A percentile compares a stretch with the other conserved stretches of the same genome.
phyloP scores from a whole-genome alignment of 2,888 invertebrate genomes.

The Campoplex capitator region DNA sequence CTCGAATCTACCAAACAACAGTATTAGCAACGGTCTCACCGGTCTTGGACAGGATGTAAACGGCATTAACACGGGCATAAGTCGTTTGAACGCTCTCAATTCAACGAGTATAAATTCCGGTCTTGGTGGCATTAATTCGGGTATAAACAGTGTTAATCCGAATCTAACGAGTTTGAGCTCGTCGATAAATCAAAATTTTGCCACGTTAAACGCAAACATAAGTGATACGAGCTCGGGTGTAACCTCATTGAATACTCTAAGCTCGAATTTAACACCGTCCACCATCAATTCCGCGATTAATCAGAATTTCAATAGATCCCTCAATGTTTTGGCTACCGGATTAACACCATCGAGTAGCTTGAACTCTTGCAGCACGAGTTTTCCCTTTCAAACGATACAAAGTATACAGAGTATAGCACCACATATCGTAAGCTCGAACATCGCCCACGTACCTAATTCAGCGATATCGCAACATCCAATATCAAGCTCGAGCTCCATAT shows the following conservation, averaged over 20 bases:
- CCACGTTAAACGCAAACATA: conserved; percentile 79
- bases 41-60: conserved; percentile 82
- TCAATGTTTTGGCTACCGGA: conserved; percentile 79
- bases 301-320: conserved; percentile 78
- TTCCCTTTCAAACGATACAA: conserved; percentile 83
- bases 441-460: conserved; percentile 79
- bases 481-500: conserved; percentile 76
- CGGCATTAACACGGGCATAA: conserved; percentile 81
- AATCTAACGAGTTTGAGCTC: conserved; percentile 79
- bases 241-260: conserved; percentile 77
- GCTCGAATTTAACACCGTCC: conserved; percentile 75
- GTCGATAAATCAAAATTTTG: conserved; percentile 81
- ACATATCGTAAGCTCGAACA: conserved; percentile 82
- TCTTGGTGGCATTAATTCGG: conserved; percentile 78
- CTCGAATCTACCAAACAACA: conserved; percentile 81
- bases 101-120: conserved; percentile 80
- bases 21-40: conserved; percentile 82
- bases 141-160: conserved; percentile 80
- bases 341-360: conserved; percentile 77
- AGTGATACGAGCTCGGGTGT: conserved; percentile 78
- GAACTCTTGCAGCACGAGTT: conserved; percentile 77
- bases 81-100: conserved; percentile 79
- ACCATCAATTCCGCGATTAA: conserved; percentile 78
- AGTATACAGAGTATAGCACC: conserved; percentile 83
- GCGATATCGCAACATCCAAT: conserved; percentile 78